These are phyloP conservation scores for Isotomurus palustris DNA, from an alignment of 2,888 invertebrate species.

Conservation along the genomic window DNA sequence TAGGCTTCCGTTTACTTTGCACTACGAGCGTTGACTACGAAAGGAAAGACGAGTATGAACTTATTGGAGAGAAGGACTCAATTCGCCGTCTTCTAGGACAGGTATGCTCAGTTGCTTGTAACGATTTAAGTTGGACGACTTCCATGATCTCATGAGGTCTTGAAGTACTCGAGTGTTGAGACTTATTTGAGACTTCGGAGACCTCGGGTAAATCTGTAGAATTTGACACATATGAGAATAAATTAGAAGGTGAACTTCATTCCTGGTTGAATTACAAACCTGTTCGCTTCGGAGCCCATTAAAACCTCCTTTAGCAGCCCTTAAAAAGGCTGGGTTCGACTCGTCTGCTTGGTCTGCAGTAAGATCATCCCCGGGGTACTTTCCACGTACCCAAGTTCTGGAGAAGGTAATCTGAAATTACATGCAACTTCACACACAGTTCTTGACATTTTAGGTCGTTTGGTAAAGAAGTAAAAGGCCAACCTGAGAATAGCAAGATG, in stretches of 20 bases:
- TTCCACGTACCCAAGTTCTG: slow-evolving; percentile 35
- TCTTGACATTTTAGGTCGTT: too few species aligned
- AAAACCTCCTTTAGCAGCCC: slow-evolving; percentile 29
- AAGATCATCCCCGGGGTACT: slow-evolving; percentile 32
- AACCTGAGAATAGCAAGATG: too few species aligned
- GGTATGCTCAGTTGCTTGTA: neutral
- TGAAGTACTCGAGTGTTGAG: neutral
- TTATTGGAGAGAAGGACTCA: neutral
- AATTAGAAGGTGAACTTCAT: neutral
- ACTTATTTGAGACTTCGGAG: neutral
- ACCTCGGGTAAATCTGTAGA: neutral
- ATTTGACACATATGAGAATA: too few species aligned
- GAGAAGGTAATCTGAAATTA: slow-evolving; percentile 32
- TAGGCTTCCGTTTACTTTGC: too few species aligned
- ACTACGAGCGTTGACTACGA: too few species aligned
- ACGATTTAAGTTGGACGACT: neutral
- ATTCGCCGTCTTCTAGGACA: neutral
- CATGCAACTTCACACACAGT: too few species aligned
- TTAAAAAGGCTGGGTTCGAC: slow-evolving; percentile 28
- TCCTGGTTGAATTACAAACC: neutral
- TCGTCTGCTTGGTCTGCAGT: slow-evolving; percentile 12
- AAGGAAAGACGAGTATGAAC: too few species aligned
- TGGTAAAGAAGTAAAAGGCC: too few species aligned
- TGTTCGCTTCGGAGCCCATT: neutral
- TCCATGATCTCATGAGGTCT: neutral